Percentiles rank a stretch among this genome's conserved stretches.
Conservation (phyloP, 1,140 invertebrate genomes). For the Asbolus verrucosus region DNA sequence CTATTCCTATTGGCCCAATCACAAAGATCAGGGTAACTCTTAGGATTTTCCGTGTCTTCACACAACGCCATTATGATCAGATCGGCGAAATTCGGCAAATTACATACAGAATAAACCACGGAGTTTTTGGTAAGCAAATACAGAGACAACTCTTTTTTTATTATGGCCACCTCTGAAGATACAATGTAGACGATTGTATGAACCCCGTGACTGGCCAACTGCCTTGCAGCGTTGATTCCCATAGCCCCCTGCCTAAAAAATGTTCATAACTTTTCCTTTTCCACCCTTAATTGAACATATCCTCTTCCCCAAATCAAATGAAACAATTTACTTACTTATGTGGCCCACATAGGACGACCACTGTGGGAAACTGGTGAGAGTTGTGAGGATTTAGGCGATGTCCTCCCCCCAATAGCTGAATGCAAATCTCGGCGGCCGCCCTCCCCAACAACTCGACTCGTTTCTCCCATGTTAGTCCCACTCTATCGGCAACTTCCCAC, state of each 20-base stretch:
- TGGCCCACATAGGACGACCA: slow-evolving; percentile 80
- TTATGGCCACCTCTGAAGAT: slow-evolving; percentile 50
- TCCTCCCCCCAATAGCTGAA: slow-evolving; percentile 82
- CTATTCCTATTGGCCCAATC: slow-evolving; percentile 79
- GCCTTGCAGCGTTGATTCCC: slow-evolving; percentile 81
- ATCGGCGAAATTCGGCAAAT: slow-evolving; percentile 74
- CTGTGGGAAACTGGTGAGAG: slow-evolving; percentile 82
- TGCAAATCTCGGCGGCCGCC: slow-evolving; percentile 81
- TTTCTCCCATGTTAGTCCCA: slow-evolving; percentile 76
- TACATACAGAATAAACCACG: slow-evolving; percentile 67
- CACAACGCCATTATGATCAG: slow-evolving; percentile 78
- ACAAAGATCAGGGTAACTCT: slow-evolving; percentile 65
- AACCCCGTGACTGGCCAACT: slow-evolving; percentile 86
- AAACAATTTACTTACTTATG: slow-evolving; percentile 70
- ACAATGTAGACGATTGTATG: slow-evolving; percentile 75
- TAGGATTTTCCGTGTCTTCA: slow-evolving; percentile 64
- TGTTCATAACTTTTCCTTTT: background rate
- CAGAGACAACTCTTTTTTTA: slow-evolving; percentile 71
- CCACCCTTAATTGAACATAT: background rate
- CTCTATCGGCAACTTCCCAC: slow-evolving; percentile 74
- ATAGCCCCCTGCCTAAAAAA: slow-evolving; percentile 73
- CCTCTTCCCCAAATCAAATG: no score
- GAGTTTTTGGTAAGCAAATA: slow-evolving; percentile 74
- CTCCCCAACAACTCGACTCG: slow-evolving; percentile 81
- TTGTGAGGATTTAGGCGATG: slow-evolving; percentile 83